phyloP scores from a whole-genome alignment of 2,888 invertebrate species.

The Unio pictorum region DNA sequence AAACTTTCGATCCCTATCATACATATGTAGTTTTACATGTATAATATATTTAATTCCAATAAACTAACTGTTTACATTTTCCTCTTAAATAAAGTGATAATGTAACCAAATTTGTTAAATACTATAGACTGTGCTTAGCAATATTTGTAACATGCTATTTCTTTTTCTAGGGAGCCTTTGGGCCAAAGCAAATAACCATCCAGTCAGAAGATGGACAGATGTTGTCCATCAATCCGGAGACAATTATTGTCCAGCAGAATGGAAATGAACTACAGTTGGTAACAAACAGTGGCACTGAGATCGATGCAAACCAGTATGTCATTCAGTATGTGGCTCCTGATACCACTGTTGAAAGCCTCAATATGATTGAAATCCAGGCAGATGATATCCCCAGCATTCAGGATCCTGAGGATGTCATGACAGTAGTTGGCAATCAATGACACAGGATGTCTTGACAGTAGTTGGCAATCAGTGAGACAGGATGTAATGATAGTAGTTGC shows the following conservation, averaged over 20 bases:
- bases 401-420: no score
- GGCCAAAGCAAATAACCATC: constrained; percentile 40
- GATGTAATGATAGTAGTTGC: no score
- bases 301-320: constrained; percentile 60
- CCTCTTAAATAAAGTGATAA: no score
- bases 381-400: constrained; percentile 2
- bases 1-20: no score
- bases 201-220: constrained; percentile 55
- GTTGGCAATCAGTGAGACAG: no score
- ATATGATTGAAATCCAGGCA: constrained; percentile 36
- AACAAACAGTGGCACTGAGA: constrained; percentile 37
- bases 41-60: no score
- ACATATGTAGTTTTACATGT: no score
- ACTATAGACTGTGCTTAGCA: background rate
- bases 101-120: background rate
- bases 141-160: background rate
- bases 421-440: no score
- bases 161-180: background rate
- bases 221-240: constrained; percentile 58
- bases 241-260: constrained; percentile 64
- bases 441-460: no score
- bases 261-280: constrained; percentile 57
- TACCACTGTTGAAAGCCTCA: constrained; percentile 23
- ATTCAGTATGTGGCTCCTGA: constrained; percentile 62
- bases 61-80: no score